phyloP scores from a whole-genome alignment of 2,113 vertebrate genomes.

The Struthio camelus region DNA sequence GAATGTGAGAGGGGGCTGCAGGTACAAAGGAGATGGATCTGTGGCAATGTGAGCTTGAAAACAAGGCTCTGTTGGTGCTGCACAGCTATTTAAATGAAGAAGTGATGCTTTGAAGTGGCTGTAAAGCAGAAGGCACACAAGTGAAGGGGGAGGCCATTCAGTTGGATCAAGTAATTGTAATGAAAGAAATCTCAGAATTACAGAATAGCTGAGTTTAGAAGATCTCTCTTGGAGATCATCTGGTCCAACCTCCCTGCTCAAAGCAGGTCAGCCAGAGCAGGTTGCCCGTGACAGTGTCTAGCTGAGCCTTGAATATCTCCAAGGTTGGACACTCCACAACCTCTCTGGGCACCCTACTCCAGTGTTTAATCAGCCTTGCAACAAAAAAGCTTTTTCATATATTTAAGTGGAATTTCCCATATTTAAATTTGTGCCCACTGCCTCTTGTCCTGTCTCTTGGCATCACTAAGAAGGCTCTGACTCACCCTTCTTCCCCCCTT shows the following conservation, averaged over 20 bases:
- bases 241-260: neutral
- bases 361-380: neutral
- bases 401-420: neutral
- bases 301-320: neutral
- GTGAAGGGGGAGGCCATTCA: neutral
- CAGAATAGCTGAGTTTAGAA: neutral
- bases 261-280: neutral
- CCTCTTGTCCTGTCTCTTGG: neutral
- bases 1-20: neutral
- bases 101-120: neutral
- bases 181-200: neutral
- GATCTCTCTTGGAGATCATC: neutral
- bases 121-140: neutral
- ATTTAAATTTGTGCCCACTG: neutral
- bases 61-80: neutral
- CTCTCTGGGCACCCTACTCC: neutral
- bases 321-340: too few relatives aligned
- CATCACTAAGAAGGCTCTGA: neutral
- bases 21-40: neutral
- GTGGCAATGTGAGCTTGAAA: neutral
- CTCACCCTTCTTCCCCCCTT: neutral
- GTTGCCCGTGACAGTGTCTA: neutral
- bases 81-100: neutral
- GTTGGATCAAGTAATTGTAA: neutral
- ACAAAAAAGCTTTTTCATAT: neutral